Evolutionary conservation across 2,888 invertebrate species (phyloP), one percentile per base, ranked within the genome.

Genomic region (Embidobia sp.): DNA sequence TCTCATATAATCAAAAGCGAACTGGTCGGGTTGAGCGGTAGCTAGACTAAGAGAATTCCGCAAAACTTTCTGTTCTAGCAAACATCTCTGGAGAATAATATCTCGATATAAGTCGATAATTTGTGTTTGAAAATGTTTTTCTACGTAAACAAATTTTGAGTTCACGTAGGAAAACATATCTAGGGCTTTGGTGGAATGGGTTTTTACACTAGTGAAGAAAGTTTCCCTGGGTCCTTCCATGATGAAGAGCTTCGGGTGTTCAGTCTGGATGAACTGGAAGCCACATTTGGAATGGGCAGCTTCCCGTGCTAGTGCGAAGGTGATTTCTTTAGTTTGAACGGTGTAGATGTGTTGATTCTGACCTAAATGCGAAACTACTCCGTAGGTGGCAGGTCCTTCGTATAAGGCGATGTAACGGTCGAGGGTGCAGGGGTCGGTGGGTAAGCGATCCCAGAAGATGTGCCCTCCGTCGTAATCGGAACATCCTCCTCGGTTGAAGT

Each of bases 111-210:
- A 15, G 2, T 40, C 6, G 5, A 77, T 66, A 3, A 83, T 15
- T 80, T 79, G 44, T 3, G 11, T 22, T 1, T 22, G 19, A 2
- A 44, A 22, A 8, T 44, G 44, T 11, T 44, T 44, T 61, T 84
- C 82, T 0, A 82, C 77, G 57, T 83, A 84, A 7, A 83, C 44
- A 7, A 84, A 80, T 72, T 84, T 83, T 1, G 79, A 72, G 16
- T 80, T 82, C 0, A 81, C 59, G 16, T 82, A 82, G 0, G 64
- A 2, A 5, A 79, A 78, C 1, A 81, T 61, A 13, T 82, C 80
- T 0, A 77, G 15, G 59, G 77, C 76, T 74, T 15, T 10, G 0
- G 37, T 10, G 0, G 13, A 8, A 1, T 7, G 1, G 5, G 8
- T 11, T 1, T 35, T 35, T 1, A 0, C n/a, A 1, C 2, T 10